Conservation (phyloP, 1,140 invertebrate species). For the Rhopalosiphum padi region DNA sequence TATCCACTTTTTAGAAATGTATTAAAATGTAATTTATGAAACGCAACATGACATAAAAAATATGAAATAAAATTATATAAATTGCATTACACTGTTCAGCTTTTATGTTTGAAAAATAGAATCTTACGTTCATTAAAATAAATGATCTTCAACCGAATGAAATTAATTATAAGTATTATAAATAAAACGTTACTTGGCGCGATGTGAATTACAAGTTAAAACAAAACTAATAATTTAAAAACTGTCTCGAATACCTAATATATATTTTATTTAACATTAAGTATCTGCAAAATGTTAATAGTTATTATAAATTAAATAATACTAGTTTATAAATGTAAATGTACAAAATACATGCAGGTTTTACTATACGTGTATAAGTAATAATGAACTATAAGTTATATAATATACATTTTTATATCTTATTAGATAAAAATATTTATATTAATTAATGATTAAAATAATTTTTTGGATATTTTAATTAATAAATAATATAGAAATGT, state of each 20-base stretch:
- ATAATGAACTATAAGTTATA: no score
- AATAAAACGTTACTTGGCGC: background rate
- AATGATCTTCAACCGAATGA: slow-evolving; percentile 6
- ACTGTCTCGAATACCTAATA: background rate
- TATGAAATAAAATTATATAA: slow-evolving; percentile 3
- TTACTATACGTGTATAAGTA: no score
- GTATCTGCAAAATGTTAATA: background rate
- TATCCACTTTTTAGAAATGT: slow-evolving; percentile 1
- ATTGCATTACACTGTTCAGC: background rate
- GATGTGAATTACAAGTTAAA: background rate
- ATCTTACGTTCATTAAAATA: slow-evolving; percentile 13
- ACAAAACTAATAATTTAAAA: background rate
- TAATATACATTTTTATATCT: no score
- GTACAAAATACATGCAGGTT: no score
- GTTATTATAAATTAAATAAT: no score
- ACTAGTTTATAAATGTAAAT: background rate
- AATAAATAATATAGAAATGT: no score
- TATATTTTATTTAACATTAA: background rate
- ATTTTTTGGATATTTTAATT: no score
- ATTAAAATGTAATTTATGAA: slow-evolving; percentile 15
- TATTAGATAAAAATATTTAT: background rate
- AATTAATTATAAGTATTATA: slow-evolving; percentile 11
- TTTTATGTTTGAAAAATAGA: background rate
- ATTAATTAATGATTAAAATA: background rate
- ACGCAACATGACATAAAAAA: background rate